phyloP scores from a whole-genome alignment of 1,140 invertebrate species.

The Samia ricini region DNA sequence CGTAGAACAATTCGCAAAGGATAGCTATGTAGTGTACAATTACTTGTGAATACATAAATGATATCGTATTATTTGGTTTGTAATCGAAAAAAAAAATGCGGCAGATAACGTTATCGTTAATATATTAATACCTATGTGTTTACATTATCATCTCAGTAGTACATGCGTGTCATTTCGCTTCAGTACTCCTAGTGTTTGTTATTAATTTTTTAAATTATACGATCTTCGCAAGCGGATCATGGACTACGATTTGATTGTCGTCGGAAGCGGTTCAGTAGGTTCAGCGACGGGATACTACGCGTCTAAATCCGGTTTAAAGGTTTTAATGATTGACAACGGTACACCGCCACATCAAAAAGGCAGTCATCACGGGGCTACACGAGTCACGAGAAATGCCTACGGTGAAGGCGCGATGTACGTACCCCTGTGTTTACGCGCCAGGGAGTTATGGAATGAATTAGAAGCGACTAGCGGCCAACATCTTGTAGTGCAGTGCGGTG shows the following conservation, averaged over 20 bases:
- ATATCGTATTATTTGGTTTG: no score
- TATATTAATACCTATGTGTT: no score
- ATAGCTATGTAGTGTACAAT: no score
- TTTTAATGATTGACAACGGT: not conserved
- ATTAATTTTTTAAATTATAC: no score
- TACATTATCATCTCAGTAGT: no score
- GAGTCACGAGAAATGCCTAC: not conserved
- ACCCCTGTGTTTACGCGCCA: not conserved
- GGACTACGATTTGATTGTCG: conserved; percentile 5
- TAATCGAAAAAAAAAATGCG: no score
- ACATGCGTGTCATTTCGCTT: no score
- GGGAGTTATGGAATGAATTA: conserved; percentile 6
- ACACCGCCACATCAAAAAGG: conserved; percentile 3
- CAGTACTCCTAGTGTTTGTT: no score
- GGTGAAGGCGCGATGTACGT: conserved; percentile 8
- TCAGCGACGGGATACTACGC: conserved; percentile 9
- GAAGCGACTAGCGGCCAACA: not conserved
- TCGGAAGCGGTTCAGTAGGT: conserved; percentile 6
- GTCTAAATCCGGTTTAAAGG: conserved; percentile 5
- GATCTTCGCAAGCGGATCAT: not conserved
- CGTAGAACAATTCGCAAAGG: no score
- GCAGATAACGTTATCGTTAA: no score
- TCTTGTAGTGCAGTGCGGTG: not conserved
- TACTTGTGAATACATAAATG: no score
- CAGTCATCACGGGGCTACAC: conserved; percentile 3